Base-by-base conservation (phyloP, 2,797 vertebrate species). In the Geotrypetes seraphini region DNA sequence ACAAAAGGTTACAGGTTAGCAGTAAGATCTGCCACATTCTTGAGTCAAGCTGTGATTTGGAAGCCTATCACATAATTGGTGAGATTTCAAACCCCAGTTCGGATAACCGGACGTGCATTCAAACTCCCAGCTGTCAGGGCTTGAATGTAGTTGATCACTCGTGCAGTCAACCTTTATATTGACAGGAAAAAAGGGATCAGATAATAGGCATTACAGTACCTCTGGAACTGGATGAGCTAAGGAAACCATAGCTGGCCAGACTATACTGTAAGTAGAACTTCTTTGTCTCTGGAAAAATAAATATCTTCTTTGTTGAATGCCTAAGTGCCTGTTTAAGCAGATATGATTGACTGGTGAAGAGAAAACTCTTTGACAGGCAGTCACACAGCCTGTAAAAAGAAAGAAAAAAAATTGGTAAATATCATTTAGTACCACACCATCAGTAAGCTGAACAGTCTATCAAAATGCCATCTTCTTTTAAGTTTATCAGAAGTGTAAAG, bases 141-240 rank as follows among this genome's bases (percentile, higher is more conserved):
- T 36, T 11, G 25, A 71, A 69, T 41, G 43, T 27, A 59, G 28
- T 53, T 36, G 33, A 61, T 55, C 22, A 8, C 4, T 25, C 40
- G 39, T 45, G 31, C 28, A 53, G 48, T 59, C 31, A 20, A 50
- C 49, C 57, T 61, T 60, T 45, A 34, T 41, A 58, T 16, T 58
- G 58, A 44, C 57, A 50, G 57, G 53, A 50, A 75, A 63, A 36
- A 75, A 63, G 36, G 50, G 33, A 59, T 53, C 40, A 64, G 44
- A 45, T 51, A 64, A 63, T 11, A 61, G 38, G 66, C 60, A 60
- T 30, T 37, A 51, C 53, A 28, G 59, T 85, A 85, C 84, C 84
- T 86, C 25, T 36, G 84, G 84, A 67, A 86, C 70, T 43, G 50
- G 65, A 45, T 75, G 68, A 59, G 84, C 74, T 19, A 77, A 55